phyloP scores from a whole-genome alignment of 1,140 invertebrate species.

The Rhopalosiphum maidis region DNA sequence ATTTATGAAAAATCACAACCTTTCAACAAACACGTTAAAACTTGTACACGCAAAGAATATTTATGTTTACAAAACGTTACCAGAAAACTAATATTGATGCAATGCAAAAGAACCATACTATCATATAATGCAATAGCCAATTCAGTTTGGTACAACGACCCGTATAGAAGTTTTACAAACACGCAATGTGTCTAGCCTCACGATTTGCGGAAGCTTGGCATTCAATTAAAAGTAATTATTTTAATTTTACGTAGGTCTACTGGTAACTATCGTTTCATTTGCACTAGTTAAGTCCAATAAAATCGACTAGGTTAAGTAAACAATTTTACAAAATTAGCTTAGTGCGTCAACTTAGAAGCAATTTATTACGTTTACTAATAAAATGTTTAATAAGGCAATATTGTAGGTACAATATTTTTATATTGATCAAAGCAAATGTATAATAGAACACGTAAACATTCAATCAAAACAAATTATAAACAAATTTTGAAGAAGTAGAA shows the following conservation, averaged over 20 bases:
- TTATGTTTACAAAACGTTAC: conserved; percentile 24
- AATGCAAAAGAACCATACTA: not conserved
- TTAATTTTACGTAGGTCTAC: conserved; percentile 30
- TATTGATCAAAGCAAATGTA: not conserved
- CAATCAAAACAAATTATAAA: not conserved
- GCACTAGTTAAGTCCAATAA: conserved; percentile 11
- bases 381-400: not conserved
- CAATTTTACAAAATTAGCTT: not conserved
- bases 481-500: not conserved
- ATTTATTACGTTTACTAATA: not conserved
- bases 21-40: not conserved
- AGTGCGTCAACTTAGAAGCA: not conserved
- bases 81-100: conserved; percentile 35
- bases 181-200: conserved; percentile 17
- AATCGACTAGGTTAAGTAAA: conserved; percentile 12
- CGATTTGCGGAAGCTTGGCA: conserved; percentile 31
- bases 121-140: not conserved
- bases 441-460: not conserved
- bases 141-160: conserved; percentile 28
- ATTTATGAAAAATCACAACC: not conserved
- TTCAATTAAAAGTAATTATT: conserved; percentile 54
- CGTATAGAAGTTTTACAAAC: conserved; percentile 1
- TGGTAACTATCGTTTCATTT: conserved; percentile 1
- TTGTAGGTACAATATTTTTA: not conserved
- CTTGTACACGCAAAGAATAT: not conserved